phyloP scores from a whole-genome alignment of 1,140 invertebrate genomes.

The Phymastichus coffea region DNA sequence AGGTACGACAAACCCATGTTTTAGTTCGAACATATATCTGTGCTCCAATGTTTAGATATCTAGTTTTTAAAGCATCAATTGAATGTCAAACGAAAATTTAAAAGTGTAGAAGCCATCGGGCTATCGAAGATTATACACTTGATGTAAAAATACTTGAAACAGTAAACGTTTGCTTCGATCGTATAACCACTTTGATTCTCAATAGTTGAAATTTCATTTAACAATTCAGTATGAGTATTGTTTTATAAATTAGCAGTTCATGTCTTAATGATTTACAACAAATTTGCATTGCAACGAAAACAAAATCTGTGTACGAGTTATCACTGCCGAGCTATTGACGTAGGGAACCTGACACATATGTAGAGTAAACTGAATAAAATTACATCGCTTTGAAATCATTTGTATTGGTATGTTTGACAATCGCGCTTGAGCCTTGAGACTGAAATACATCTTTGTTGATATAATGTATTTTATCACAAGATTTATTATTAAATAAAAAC shows the following conservation, averaged over 20 bases:
- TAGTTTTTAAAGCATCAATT: constrained; percentile 25
- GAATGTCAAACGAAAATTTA: not conserved
- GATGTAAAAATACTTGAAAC: too few species aligned
- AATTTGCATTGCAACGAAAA: not conserved
- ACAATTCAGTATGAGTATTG: not conserved
- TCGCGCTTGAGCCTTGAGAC: constrained; percentile 48
- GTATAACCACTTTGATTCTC: too few species aligned
- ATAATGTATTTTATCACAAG: not conserved
- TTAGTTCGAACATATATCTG: constrained; percentile 34
- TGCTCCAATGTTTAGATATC: constrained; percentile 37
- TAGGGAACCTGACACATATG: too few species aligned
- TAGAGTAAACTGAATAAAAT: not conserved
- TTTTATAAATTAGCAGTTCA: not conserved
- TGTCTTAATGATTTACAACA: not conserved
- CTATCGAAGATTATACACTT: too few species aligned
- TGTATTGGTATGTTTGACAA: constrained; percentile 46
- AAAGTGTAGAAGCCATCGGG: not conserved
- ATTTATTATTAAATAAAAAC: too few species aligned
- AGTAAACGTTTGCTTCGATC: too few species aligned
- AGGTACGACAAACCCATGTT: constrained; percentile 20
- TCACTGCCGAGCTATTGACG: too few species aligned
- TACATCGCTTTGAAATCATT: constrained; percentile 28
- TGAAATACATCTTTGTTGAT: constrained; percentile 32
- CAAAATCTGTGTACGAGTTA: too few species aligned
- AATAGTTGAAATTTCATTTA: too few species aligned